Conservation (phyloP, 1,140 invertebrate genomes). For the Dendroctonus valens region DNA sequence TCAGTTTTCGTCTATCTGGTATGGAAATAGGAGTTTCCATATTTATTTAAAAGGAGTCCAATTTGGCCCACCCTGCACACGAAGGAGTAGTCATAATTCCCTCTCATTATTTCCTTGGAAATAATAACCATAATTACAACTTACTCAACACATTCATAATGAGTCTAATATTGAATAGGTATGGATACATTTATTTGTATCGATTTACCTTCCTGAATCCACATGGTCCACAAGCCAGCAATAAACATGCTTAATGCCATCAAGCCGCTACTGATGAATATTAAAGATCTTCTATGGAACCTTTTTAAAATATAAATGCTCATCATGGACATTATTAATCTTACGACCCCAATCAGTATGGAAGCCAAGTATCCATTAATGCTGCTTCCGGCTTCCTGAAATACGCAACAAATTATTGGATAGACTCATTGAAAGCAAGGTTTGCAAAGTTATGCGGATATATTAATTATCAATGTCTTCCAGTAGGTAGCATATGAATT, state of each 20-base stretch:
- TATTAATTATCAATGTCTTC: no score
- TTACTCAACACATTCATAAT: no score
- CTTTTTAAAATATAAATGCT: slow-evolving; percentile 56
- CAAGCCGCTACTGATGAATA: slow-evolving; percentile 54
- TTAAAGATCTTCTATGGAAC: slow-evolving; percentile 54
- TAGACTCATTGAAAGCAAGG: neutral
- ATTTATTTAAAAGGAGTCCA: no score
- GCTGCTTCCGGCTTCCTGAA: slow-evolving; percentile 36
- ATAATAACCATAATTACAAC: no score
- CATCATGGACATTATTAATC: slow-evolving; percentile 61
- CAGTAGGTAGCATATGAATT: no score
- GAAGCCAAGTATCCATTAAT: slow-evolving; percentile 53
- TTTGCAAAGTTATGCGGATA: neutral
- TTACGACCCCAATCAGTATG: slow-evolving; percentile 63
- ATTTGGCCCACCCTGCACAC: no score
- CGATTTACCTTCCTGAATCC: slow-evolving; percentile 48
- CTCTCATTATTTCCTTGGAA: no score
- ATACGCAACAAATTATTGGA: neutral
- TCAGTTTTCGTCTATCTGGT: no score
- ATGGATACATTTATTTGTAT: neutral
- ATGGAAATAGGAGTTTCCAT: no score
- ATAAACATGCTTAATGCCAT: slow-evolving; percentile 57
- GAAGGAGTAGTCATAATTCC: no score
- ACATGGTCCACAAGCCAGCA: slow-evolving; percentile 56
- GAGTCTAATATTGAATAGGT: neutral